These are phyloP conservation scores for Escarpia spicata DNA, from an alignment of 2,888 invertebrate genomes.

Conservation along the genomic window DNA sequence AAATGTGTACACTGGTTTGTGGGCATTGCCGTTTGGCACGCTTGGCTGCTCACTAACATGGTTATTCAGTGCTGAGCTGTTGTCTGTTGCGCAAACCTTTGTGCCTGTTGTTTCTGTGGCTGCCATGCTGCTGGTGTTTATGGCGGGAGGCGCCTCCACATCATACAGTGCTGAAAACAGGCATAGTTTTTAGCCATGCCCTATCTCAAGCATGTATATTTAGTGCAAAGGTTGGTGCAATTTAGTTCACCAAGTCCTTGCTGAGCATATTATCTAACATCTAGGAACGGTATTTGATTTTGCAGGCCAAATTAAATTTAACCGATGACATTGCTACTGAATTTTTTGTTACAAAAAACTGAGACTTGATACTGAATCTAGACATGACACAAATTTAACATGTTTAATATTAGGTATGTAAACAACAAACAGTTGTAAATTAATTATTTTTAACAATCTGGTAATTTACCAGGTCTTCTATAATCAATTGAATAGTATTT, in stretches of 20 bases:
- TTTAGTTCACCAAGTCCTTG: not conserved
- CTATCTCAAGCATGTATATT: not conserved
- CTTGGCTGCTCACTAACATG: not conserved
- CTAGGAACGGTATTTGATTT: not conserved
- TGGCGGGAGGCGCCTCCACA: not conserved
- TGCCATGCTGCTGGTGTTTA: not conserved
- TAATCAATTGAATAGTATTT: not conserved
- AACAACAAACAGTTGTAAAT: not conserved
- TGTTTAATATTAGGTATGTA: too few species aligned
- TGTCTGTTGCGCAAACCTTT: not conserved
- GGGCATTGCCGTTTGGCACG: not conserved
- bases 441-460: not conserved
- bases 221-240: not conserved
- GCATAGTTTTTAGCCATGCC: not conserved
- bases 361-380: not conserved
- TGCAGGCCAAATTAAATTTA: not conserved
- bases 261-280: not conserved
- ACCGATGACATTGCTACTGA: not conserved
- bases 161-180: not conserved
- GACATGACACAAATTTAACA: not conserved
- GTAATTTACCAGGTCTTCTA: not conserved
- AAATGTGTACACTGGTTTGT: conserved; percentile 33
- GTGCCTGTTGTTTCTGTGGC: not conserved
- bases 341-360: not conserved
- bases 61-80: not conserved